phyloP scores from a whole-genome alignment of 2,888 invertebrate genomes.

The Polydrusus tereticollis region DNA sequence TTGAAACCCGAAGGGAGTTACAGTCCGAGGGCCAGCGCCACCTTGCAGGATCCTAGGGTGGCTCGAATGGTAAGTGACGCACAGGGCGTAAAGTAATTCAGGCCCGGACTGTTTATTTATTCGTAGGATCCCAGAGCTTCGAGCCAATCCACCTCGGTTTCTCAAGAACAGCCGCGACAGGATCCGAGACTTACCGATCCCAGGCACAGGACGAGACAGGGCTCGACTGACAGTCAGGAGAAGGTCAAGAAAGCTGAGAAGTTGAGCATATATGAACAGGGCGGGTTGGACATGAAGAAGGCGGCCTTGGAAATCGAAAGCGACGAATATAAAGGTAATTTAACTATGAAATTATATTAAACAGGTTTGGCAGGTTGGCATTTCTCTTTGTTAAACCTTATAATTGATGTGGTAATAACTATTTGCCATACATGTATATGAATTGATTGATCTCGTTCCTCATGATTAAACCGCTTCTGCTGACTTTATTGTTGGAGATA shows the following conservation, averaged over 20 bases:
- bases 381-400: too few species aligned
- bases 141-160: not conserved
- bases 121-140: constrained; percentile 16
- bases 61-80: constrained; percentile 47
- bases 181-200: constrained; percentile 39
- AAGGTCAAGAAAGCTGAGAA: constrained; percentile 61
- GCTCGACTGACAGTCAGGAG: constrained; percentile 54
- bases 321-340: constrained; percentile 71
- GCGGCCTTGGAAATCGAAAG: constrained; percentile 69
- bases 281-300: constrained; percentile 72
- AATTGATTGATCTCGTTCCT: too few species aligned
- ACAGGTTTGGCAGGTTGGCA: too few species aligned
- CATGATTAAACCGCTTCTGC: too few species aligned
- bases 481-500: too few species aligned
- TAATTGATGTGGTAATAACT: too few species aligned
- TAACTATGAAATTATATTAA: too few species aligned
- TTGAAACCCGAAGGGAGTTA: constrained; percentile 23
- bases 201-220: constrained; percentile 47
- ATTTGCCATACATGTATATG: too few species aligned
- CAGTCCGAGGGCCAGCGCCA: constrained; percentile 19
- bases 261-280: constrained; percentile 74
- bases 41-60: constrained; percentile 47
- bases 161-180: constrained; percentile 22
- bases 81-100: too few species aligned
- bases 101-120: not conserved